Evolutionary conservation across 1,140 invertebrate species (phyloP).

Genomic region (Cepaea nemoralis): DNA sequence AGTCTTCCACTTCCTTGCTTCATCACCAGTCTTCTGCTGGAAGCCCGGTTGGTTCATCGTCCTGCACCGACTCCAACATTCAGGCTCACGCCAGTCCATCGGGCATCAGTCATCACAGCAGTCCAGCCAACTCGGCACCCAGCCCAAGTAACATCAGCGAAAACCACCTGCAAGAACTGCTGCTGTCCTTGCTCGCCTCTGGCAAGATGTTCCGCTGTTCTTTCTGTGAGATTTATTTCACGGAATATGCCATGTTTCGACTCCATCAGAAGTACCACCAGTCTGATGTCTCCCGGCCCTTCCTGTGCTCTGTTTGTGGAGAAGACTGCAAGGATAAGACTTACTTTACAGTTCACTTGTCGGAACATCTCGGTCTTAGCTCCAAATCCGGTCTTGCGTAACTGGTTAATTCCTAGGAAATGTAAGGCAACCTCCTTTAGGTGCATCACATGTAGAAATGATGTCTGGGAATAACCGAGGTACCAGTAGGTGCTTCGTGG

Average conservation of each 20-base stretch:
- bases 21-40: background rate
- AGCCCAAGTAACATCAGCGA: conserved; percentile 44
- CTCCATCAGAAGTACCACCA: conserved; percentile 64
- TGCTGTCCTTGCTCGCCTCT: conserved; percentile 54
- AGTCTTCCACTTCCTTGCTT: background rate
- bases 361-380: conserved; percentile 55
- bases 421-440: too few relatives aligned
- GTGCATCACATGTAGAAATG: too few relatives aligned
- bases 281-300: conserved; percentile 54
- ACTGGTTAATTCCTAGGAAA: background rate
- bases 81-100: conserved; percentile 33
- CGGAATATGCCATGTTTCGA: conserved; percentile 66
- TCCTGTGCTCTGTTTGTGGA: conserved; percentile 60
- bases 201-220: conserved; percentile 64
- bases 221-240: conserved; percentile 66
- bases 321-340: conserved; percentile 65
- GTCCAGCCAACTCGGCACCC: conserved; percentile 42
- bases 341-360: conserved; percentile 62
- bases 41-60: conserved; percentile 20
- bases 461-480: too few relatives aligned
- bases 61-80: background rate
- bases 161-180: conserved; percentile 54
- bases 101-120: conserved; percentile 14
- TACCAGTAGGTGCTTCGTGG: too few relatives aligned
- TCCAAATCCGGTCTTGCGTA: conserved; percentile 5